Conservation (phyloP, 37 sponge, comb jelly and placozoan species). For the Aphrocallistes beatrix region DNA sequence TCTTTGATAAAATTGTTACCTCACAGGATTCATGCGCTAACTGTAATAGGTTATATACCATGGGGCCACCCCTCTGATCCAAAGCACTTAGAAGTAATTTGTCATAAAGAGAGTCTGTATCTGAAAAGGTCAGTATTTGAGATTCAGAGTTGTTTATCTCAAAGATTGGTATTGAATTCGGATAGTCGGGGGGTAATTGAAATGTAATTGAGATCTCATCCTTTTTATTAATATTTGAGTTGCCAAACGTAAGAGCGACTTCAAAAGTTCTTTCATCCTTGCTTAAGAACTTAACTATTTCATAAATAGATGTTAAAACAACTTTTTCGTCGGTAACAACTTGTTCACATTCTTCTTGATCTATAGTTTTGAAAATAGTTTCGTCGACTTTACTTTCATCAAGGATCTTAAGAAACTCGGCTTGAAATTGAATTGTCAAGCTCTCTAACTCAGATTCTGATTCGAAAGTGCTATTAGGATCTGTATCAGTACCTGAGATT, state of each 20-base stretch:
- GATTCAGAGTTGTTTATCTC: background rate
- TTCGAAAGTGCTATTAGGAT: background rate
- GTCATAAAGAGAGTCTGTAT: background rate
- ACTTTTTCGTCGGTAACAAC: background rate
- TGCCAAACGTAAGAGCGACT: background rate
- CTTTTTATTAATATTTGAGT: background rate
- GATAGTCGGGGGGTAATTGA: conserved; percentile 8
- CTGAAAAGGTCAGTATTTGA: background rate
- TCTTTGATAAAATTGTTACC: background rate
- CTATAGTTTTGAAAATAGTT: background rate
- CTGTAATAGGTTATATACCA: background rate
- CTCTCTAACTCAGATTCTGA: background rate
- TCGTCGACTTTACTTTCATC: background rate
- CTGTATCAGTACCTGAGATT: background rate
- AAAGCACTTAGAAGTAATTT: background rate
- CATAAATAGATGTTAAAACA: background rate
- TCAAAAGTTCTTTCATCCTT: background rate
- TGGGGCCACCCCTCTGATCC: background rate
- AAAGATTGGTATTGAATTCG: background rate
- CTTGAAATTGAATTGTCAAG: background rate
- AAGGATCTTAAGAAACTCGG: background rate
- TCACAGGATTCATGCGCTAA: background rate
- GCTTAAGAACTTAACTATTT: background rate
- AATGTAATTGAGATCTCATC: conserved; percentile 1
- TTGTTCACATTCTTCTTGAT: background rate